A percentile compares a stretch with the other conserved stretches of the same genome.
These are phyloP conservation scores for Uromys caudimaculatus DNA, from an alignment of 2,797 vertebrate genomes.

Conservation along the genomic window DNA sequence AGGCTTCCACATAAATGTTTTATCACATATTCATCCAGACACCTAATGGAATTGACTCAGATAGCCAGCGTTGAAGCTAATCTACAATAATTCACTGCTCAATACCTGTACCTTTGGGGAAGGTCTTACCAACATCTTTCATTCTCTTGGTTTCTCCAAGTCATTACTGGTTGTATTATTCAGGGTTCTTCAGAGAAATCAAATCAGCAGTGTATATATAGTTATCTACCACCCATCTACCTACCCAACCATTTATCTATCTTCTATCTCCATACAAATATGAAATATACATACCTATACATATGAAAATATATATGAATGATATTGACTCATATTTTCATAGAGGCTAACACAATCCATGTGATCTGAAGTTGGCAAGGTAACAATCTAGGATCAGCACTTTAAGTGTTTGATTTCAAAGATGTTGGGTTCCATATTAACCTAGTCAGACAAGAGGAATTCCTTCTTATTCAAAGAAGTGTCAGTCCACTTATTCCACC, in stretches of 20 bases:
- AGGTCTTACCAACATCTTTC: not conserved
- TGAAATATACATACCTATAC: not conserved
- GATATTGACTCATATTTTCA: not conserved
- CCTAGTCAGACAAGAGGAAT: not conserved
- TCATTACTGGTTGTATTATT: not conserved
- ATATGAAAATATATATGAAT: not conserved
- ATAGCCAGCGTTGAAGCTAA: not conserved
- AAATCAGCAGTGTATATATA: not conserved
- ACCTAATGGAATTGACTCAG: not conserved
- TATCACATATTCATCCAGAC: not conserved
- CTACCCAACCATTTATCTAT: not conserved
- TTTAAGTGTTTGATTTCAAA: not conserved
- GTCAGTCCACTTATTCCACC: not conserved
- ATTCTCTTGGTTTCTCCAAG: not conserved
- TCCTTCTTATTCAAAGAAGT: not conserved
- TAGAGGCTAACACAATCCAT: not conserved
- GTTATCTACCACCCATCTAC: too few relatives aligned
- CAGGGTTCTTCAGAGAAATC: not conserved
- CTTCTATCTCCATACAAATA: not conserved
- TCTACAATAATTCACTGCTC: not conserved
- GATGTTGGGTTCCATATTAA: not conserved
- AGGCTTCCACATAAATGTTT: not conserved
- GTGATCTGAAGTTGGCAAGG: not conserved
- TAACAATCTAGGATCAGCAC: not conserved
- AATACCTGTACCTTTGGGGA: not conserved